Conservation (phyloP, 2,888 invertebrate species). For the Drosophila gaucha region DNA sequence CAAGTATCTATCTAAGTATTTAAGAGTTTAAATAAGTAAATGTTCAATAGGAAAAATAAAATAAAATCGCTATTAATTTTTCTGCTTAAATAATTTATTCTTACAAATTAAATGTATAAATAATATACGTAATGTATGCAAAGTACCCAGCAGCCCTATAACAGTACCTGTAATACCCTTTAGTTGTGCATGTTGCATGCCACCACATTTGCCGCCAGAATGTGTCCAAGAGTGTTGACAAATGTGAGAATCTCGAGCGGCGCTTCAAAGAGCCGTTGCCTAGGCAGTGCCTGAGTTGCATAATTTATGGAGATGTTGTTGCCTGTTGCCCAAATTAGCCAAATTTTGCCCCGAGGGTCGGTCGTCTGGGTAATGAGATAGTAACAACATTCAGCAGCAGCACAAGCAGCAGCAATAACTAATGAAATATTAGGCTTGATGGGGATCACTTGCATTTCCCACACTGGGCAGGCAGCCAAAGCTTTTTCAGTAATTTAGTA, state of each 20-base stretch:
- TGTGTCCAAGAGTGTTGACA: conserved; percentile 53
- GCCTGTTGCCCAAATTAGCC: conserved; percentile 64
- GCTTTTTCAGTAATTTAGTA: conserved; percentile 17
- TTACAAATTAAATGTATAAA: not conserved
- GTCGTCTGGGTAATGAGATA: conserved; percentile 51
- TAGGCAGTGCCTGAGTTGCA: conserved; percentile 48
- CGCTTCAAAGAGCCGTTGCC: conserved; percentile 59
- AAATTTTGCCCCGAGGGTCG: conserved; percentile 54
- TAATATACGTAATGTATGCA: not conserved
- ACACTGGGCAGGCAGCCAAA: conserved; percentile 41
- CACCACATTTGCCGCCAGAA: conserved; percentile 4
- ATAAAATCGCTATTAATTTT: too few relatives aligned
- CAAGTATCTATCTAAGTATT: too few relatives aligned
- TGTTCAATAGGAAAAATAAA: too few relatives aligned
- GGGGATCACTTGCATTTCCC: conserved; percentile 65
- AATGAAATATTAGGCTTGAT: conserved; percentile 50
- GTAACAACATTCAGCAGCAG: conserved; percentile 1
- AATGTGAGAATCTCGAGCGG: conserved; percentile 72
- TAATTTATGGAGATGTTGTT: conserved; percentile 60
- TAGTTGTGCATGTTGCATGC: conserved; percentile 13
- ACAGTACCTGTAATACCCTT: conserved; percentile 13
- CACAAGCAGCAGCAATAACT: conserved; percentile 10
- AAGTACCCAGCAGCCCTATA: conserved; percentile 11
- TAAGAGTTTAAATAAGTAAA: too few relatives aligned
- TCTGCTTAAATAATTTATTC: not conserved